These are phyloP conservation scores for Mycalesis mineus DNA, from an alignment of 2,888 invertebrate genomes.

Conservation along the genomic window DNA sequence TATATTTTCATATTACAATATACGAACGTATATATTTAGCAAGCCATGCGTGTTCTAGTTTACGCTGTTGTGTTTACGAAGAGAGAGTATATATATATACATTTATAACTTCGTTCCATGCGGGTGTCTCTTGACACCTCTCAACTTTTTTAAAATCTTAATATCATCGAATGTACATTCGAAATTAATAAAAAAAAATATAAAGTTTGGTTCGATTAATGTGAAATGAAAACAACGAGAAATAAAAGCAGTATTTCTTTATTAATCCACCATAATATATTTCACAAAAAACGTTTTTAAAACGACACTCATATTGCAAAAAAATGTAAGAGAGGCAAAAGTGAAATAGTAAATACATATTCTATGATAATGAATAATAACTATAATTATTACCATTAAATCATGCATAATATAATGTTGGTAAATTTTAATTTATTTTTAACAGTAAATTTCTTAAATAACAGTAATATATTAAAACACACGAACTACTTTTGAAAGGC, in stretches of 20 bases:
- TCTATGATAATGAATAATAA: slow-evolving; percentile 40
- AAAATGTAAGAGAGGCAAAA: slow-evolving; percentile 67
- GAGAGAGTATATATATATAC: no score
- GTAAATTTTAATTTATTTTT: slow-evolving; percentile 36
- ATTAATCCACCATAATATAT: slow-evolving; percentile 68
- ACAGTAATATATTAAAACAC: slow-evolving; percentile 60
- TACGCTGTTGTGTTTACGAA: no score
- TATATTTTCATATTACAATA: no score
- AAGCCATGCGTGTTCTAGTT: no score
- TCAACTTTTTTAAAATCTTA: no score
- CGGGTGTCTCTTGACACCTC: no score
- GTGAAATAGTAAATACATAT: slow-evolving; percentile 60
- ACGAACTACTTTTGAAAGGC: slow-evolving; percentile 70
- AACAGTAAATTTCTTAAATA: slow-evolving; percentile 43
- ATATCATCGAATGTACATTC: no score
- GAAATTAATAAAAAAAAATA: no score
- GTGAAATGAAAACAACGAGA: slow-evolving; percentile 24
- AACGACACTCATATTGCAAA: slow-evolving; percentile 76
- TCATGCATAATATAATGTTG: slow-evolving; percentile 35
- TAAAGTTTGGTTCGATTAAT: background rate
- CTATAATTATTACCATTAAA: slow-evolving; percentile 35
- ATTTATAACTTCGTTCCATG: no score
- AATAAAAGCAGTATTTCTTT: slow-evolving; percentile 44
- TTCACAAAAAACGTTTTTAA: slow-evolving; percentile 74
- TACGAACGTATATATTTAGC: no score